Base-by-base conservation (phyloP, 2,888 invertebrate species). In the Dioctria linearis region DNA sequence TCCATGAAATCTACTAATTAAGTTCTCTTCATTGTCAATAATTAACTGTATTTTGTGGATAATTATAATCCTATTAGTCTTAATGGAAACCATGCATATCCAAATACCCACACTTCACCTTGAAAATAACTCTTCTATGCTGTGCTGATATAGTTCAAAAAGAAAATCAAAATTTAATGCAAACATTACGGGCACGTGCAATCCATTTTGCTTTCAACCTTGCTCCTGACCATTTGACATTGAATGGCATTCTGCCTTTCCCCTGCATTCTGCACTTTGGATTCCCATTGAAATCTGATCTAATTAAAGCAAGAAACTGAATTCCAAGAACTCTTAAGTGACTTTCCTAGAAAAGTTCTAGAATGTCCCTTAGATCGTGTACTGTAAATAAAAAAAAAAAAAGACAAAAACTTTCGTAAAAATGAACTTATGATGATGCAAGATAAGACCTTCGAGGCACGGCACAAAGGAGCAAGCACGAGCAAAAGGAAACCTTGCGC, bases 371-470 rank as follows among this genome's bases (percentile, higher is more conserved):
- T 13, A 40, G 57, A 9, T 9, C 57, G 42, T 9, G 11, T 57
- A 25, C 25, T 25, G 1, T 25, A 25, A 25, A 25, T 25, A 39
- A 61, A 59, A n/a, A n/a, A 57, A n/a, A 57, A 75, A 59, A 59
- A 13, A 6, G 46, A 42, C 61, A 61, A 63, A 63, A 76, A 39
- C 43, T 46, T 76, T 37, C 25, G 61, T 63, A 39, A 63, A 40
- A 76, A 49, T 61, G 76, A 76, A 76, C 76, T 81, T 81, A 81
- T 80, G 81, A 81, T 80, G 81, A 80, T 79, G 69, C 81, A 79
- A 81, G 81, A 81, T 81, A 81, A 81, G 76, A 76, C 79, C 73
- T 76, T 81, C 54, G 54, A 42, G 67, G 57, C 75, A 63, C 39
- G 49, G 61, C 63, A 76, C 76, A 76, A 75, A 76, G 73, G 76